These are phyloP conservation scores for Albula goreensis DNA, from an alignment of 2,113 vertebrate genomes.

Conservation along the genomic window DNA sequence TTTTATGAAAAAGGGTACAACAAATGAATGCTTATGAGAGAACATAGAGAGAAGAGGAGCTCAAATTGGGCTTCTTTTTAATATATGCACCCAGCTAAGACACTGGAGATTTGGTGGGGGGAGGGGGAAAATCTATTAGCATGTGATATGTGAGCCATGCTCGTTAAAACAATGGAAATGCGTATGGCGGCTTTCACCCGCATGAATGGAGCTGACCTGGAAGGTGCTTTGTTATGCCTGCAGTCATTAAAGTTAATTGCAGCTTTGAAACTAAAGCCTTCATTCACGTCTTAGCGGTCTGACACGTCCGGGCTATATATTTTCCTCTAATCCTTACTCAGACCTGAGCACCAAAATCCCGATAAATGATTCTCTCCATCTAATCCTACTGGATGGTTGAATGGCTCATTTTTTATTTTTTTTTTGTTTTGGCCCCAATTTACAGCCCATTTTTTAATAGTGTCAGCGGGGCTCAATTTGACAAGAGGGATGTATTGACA, in stretches of 20 bases:
- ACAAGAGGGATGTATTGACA: slow-evolving; percentile 54
- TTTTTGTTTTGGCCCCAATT: slow-evolving; percentile 61
- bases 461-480: slow-evolving; percentile 39
- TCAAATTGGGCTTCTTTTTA: slow-evolving; percentile 61
- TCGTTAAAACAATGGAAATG: slow-evolving; percentile 72
- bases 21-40: slow-evolving; percentile 55
- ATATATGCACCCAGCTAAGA: slow-evolving; percentile 52
- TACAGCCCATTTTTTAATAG: slow-evolving; percentile 64
- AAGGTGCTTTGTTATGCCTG: slow-evolving; percentile 60
- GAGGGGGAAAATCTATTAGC: slow-evolving; percentile 62
- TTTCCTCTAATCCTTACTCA: slow-evolving; percentile 29
- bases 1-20: slow-evolving; percentile 33
- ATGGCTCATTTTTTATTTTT: slow-evolving; percentile 42
- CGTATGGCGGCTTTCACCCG: slow-evolving; percentile 7
- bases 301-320: slow-evolving; percentile 43
- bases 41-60: slow-evolving; percentile 46
- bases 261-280: slow-evolving; percentile 53
- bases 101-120: slow-evolving; percentile 44
- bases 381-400: slow-evolving; percentile 69
- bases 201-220: slow-evolving; percentile 45
- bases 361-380: slow-evolving; percentile 54
- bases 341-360: slow-evolving; percentile 53
- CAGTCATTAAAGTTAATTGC: slow-evolving; percentile 63
- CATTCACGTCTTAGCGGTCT: slow-evolving; percentile 56
- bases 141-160: slow-evolving; percentile 59